Evolutionary conservation across 2,888 invertebrate species (phyloP).

Genomic region (Nemurella pictetii): DNA sequence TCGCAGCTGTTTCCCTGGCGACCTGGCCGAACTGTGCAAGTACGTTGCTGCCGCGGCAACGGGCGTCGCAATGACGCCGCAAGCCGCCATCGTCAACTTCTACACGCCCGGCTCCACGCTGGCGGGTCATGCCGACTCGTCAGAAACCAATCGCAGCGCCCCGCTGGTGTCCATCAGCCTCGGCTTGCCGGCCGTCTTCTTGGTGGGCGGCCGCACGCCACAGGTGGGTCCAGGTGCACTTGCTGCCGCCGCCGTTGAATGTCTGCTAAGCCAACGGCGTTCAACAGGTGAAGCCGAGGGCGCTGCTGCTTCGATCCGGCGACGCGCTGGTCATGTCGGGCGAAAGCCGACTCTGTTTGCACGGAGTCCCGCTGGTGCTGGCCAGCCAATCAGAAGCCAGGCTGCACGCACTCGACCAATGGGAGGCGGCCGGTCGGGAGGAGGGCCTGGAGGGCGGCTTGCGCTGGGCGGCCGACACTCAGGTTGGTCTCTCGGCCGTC

Average conservation of each 20-base stretch:
- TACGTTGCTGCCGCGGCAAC: conserved; percentile 64
- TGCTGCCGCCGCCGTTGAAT: too few relatives aligned
- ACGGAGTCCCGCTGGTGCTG: conserved; percentile 90
- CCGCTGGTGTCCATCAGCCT: conserved; percentile 94
- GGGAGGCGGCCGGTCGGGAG: too few relatives aligned
- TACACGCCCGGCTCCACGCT: conserved; percentile 92
- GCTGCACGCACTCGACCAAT: too few relatives aligned
- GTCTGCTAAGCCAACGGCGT: too few relatives aligned
- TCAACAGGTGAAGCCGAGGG: conserved; percentile 66
- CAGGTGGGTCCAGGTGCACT: background rate
- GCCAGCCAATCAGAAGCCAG: conserved; percentile 45
- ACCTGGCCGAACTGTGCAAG: conserved; percentile 67
- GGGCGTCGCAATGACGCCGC: conserved; percentile 67
- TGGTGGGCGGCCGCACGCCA: conserved; percentile 80
- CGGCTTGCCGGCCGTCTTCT: conserved; percentile 92
- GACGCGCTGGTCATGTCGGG: conserved; percentile 91
- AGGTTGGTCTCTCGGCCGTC: too few relatives aligned
- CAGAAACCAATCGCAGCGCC: conserved; percentile 81
- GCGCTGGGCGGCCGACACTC: too few relatives aligned
- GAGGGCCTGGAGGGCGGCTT: too few relatives aligned
- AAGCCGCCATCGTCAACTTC: conserved; percentile 96
- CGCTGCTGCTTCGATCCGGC: conserved; percentile 81
- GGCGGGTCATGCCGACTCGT: conserved; percentile 93
- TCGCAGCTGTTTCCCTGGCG: conserved; percentile 65
- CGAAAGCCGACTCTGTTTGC: conserved; percentile 82